These are phyloP conservation scores for Tetramorium parvispinum DNA, from an alignment of 1,140 invertebrate species.

Conservation along the genomic window DNA sequence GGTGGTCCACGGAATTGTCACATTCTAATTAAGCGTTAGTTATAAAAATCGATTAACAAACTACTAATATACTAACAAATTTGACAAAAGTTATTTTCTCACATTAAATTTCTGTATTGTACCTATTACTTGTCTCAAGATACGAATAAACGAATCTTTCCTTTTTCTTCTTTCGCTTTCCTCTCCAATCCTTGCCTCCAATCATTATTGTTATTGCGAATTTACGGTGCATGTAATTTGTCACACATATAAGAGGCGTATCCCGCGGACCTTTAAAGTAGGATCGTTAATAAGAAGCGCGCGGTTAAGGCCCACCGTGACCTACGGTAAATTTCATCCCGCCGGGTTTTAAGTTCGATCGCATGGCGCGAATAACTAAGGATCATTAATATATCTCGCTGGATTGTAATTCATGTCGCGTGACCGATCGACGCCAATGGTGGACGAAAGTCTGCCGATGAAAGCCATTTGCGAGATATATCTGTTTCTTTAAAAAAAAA, in stretches of 20 bases:
- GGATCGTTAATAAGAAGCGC: conserved; percentile 48
- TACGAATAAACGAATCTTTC: conserved; percentile 22
- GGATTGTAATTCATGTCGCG: conserved; percentile 38
- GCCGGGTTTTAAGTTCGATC: conserved; percentile 38
- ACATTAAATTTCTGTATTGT: background rate
- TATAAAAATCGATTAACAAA: conserved; percentile 25
- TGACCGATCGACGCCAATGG: conserved; percentile 21
- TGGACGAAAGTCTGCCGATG: conserved; percentile 30
- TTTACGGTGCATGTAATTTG: conserved; percentile 37
- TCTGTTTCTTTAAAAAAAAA: background rate
- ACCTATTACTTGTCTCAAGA: conserved; percentile 17
- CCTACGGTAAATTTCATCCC: conserved; percentile 54
- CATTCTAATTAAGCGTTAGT: background rate
- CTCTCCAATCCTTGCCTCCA: background rate
- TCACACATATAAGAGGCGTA: conserved; percentile 45
- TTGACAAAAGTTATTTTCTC: conserved; percentile 10
- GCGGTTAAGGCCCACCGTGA: conserved; percentile 42
- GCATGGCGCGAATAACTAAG: conserved; percentile 34
- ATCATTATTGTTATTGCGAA: conserved; percentile 41
- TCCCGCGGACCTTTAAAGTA: conserved; percentile 36
- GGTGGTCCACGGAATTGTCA: background rate
- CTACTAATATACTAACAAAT: background rate
- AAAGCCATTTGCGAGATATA: background rate
- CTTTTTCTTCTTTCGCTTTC: background rate
- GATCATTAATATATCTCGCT: conserved; percentile 38